Evolutionary conservation across 2,797 vertebrate species (phyloP).

Genomic region (Chaetophractus vellerosus): DNA sequence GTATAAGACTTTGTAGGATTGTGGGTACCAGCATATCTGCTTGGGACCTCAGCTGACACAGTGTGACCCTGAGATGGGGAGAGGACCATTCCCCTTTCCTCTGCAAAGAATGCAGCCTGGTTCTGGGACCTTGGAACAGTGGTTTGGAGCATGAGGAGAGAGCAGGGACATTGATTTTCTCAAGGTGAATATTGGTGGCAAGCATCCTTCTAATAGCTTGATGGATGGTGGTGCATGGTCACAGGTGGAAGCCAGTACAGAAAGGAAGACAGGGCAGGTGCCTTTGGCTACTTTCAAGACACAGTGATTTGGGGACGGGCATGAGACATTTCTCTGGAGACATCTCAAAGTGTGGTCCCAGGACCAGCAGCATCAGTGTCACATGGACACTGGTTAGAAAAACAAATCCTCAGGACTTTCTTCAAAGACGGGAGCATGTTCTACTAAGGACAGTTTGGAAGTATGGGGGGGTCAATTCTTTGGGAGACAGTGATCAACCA

Average conservation of each 20-base stretch:
- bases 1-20: background rate
- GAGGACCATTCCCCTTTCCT: background rate
- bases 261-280: background rate
- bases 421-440: background rate
- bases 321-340: background rate
- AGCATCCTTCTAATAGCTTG: background rate
- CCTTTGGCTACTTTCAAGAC: background rate
- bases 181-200: background rate
- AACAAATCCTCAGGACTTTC: background rate
- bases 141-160: background rate
- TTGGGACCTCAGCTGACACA: background rate
- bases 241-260: background rate
- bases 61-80: no score
- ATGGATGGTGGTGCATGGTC: background rate
- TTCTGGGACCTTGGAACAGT: background rate
- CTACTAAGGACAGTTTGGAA: background rate
- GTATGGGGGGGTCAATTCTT: background rate
- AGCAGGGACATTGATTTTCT: background rate
- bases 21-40: background rate
- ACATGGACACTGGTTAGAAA: background rate
- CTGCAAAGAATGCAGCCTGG: background rate
- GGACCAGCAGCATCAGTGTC: background rate
- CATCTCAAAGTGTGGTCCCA: background rate
- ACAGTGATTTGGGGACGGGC: background rate
- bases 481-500: background rate